Conservation (phyloP, 2,113 vertebrate species). For the Oriolus oriolus region DNA sequence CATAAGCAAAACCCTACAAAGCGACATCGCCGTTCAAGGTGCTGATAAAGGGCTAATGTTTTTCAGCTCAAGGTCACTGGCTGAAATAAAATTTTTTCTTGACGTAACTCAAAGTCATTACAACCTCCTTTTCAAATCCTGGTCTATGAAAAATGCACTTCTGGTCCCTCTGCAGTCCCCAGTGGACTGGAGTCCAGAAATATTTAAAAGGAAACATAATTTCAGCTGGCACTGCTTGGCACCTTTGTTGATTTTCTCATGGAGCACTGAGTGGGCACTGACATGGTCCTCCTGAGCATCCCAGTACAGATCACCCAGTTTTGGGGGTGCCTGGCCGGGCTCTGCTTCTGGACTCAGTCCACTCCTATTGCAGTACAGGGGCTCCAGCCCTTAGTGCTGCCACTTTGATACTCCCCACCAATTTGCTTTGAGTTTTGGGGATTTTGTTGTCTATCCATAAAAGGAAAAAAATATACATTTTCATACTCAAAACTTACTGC, state of each 20-base stretch:
- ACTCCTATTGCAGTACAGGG: neutral
- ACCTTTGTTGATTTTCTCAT: neutral
- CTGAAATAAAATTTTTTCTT: neutral
- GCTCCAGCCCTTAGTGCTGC: neutral
- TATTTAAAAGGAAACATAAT: neutral
- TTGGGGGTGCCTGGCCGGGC: neutral
- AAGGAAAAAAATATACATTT: neutral
- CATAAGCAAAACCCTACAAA: slow-evolving; percentile 27
- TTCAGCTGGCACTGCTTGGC: neutral
- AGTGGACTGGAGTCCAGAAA: neutral
- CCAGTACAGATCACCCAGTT: neutral
- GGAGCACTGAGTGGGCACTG: neutral
- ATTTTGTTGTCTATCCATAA: neutral
- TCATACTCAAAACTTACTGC: neutral
- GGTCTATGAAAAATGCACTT: neutral
- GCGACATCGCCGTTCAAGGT: neutral
- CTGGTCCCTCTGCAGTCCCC: neutral
- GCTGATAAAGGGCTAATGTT: neutral
- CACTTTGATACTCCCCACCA: neutral
- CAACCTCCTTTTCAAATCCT: neutral
- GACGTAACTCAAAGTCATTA: slow-evolving; percentile 49
- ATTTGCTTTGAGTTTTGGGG: neutral
- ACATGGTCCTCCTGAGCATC: neutral
- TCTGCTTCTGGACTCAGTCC: neutral
- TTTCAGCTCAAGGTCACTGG: slow-evolving; percentile 40